Conservation (phyloP, 2,888 invertebrate species). For the Nasonia oneida region DNA sequence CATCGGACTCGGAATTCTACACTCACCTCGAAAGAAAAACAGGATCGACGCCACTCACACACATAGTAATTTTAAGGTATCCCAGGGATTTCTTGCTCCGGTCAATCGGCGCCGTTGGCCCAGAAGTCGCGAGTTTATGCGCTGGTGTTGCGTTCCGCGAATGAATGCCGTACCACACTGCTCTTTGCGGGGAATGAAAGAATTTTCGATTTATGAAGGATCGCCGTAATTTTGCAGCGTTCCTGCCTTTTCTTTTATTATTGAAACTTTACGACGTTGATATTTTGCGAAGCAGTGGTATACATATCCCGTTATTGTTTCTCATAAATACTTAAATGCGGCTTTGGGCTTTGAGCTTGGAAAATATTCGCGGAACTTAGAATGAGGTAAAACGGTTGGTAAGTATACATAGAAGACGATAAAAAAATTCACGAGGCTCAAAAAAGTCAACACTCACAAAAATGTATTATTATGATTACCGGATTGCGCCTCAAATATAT, state of each 20-base stretch:
- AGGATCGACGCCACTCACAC: neutral
- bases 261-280: neutral
- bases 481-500: too few relatives aligned
- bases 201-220: slow-evolving; percentile 11
- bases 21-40: slow-evolving; percentile 12
- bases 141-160: neutral
- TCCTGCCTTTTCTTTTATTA: neutral
- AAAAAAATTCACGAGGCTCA: too few relatives aligned
- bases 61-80: slow-evolving; percentile 35
- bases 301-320: neutral
- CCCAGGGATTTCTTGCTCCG: neutral
- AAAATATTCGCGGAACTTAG: too few relatives aligned
- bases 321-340: too few relatives aligned
- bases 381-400: too few relatives aligned
- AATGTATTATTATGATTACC: too few relatives aligned
- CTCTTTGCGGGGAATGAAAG: neutral
- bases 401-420: too few relatives aligned
- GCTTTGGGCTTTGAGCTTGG: too few relatives aligned
- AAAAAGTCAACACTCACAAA: too few relatives aligned
- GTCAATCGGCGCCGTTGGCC: neutral
- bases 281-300: too few relatives aligned
- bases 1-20: slow-evolving; percentile 15
- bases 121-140: slow-evolving; percentile 17
- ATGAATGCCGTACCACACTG: neutral
- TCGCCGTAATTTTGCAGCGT: neutral